Base-by-base conservation (phyloP, 2,113 vertebrate species). In the Excalfactoria chinensis region DNA sequence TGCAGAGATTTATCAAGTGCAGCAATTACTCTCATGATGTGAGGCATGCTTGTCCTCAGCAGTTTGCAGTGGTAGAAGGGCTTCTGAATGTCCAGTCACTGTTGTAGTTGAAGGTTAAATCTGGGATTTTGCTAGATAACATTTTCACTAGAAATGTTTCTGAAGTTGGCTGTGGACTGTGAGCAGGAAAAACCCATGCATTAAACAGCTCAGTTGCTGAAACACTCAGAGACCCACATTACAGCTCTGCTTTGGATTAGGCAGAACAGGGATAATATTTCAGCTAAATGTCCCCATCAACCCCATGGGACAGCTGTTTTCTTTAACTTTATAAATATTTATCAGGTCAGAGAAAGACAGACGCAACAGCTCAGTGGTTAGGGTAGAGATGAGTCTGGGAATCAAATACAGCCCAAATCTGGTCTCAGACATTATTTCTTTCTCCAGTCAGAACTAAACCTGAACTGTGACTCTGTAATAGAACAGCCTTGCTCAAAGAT, bases 311-410 rank as follows among this genome's bases (percentile, higher is more conserved):
- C 53, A 73, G 20, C 11, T 71, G 46, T 46, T 68, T 6, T 63
- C 46, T 86, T 88, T 53, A 15, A 75, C 32, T 71, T 71, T 12
- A 79, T 78, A 75, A 78, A 89, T 84, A 91, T 66, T 75, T 82
- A 69, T 58, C 51, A 43, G 23, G 28, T 69, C 35, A 75, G 63
- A 59, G 63, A 34, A 86, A 82, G 77, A 74, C 85, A 49, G 35
- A 62, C 22, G 28, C 23, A 72, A 66, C 5, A 87, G 59, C 12
- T 41, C 34, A 23, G 26, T 66, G 63, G 28, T 68, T 88, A 63
- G 25, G 81, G 56, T 28, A 86, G 43, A 72, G 69, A 19, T 4
- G 15, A 72, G n/a, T 41, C 70, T 56, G 71, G 18, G n/a, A 90
- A 60, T 66, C 20, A 90, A 71, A 89, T 40, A 34, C 51, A 76